Evolutionary conservation across 2,797 vertebrate species (phyloP).

Genomic region (Hyperoplus lanceolatus): DNA sequence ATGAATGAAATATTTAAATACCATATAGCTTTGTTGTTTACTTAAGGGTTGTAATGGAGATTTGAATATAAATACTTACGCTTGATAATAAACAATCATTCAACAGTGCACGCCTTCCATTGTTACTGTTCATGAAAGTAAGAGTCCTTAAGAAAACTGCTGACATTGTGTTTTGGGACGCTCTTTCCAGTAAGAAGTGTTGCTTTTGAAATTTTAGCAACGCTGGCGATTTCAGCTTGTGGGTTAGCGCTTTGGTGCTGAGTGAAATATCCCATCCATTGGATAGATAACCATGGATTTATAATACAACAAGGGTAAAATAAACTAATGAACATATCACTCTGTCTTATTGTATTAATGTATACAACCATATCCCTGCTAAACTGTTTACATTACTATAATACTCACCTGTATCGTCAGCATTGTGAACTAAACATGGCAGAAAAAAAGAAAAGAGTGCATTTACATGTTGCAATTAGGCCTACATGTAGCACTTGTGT

Average conservation of each 20-base stretch:
- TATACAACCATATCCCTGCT: not conserved
- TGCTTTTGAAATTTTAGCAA: not conserved
- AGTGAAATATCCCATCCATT: not conserved
- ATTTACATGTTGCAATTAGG: no score
- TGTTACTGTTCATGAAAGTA: no score
- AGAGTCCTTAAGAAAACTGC: not conserved
- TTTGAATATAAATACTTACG: not conserved
- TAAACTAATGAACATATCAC: no score
- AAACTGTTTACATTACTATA: not conserved
- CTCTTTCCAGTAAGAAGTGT: constrained; percentile 5
- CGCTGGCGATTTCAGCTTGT: not conserved
- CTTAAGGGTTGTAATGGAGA: not conserved
- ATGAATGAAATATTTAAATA: not conserved
- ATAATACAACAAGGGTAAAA: not conserved
- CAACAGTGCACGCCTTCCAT: not conserved
- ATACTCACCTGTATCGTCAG: not conserved
- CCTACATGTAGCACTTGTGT: no score
- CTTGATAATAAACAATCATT: not conserved
- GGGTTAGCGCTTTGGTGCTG: not conserved
- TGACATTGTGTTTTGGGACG: not conserved
- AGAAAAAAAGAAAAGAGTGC: no score
- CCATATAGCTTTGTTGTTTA: not conserved
- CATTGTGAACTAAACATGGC: no score
- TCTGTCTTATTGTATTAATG: not conserved
- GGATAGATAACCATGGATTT: not conserved